phyloP scores from a whole-genome alignment of 2,888 invertebrate species.

The Xestia xanthographa region DNA sequence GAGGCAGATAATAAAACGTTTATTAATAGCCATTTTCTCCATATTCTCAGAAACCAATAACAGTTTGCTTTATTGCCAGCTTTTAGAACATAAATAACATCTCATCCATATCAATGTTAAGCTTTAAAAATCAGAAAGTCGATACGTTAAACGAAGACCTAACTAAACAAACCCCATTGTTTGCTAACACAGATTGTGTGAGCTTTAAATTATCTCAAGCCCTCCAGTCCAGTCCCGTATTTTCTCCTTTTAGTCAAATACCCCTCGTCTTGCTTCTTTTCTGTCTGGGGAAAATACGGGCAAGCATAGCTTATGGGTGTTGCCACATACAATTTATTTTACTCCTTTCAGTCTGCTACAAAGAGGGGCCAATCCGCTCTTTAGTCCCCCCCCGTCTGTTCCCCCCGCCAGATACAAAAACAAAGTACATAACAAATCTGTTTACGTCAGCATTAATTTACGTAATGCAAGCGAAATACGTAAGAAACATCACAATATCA shows the following conservation, averaged over 20 bases:
- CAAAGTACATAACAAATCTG: conserved; percentile 2
- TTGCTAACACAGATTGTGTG: conserved; percentile 5
- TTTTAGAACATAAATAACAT: conserved; percentile 16
- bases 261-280: conserved; percentile 37
- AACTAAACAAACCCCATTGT: not conserved
- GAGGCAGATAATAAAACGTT: conserved; percentile 6
- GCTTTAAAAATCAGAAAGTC: not conserved
- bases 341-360: conserved; percentile 33
- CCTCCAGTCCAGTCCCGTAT: not conserved
- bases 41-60: conserved; percentile 13
- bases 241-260: not conserved
- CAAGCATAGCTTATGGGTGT: not conserved
- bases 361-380: conserved; percentile 12
- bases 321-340: conserved; percentile 14
- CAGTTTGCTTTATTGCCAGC: conserved; percentile 19
- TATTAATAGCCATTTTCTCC: conserved; percentile 18
- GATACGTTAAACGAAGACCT: conserved; percentile 3
- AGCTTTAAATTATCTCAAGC: conserved; percentile 24
- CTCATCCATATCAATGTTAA: not conserved
- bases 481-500: conserved; percentile 29
- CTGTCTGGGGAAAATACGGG: conserved; percentile 19
- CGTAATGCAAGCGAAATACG: conserved; percentile 27
- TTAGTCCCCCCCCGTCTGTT: conserved; percentile 1
- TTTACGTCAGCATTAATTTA: conserved; percentile 21
- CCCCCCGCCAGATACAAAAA: conserved; percentile 7